Conservation (phyloP, 2,113 vertebrate species). For the Nesoenas mayeri region DNA sequence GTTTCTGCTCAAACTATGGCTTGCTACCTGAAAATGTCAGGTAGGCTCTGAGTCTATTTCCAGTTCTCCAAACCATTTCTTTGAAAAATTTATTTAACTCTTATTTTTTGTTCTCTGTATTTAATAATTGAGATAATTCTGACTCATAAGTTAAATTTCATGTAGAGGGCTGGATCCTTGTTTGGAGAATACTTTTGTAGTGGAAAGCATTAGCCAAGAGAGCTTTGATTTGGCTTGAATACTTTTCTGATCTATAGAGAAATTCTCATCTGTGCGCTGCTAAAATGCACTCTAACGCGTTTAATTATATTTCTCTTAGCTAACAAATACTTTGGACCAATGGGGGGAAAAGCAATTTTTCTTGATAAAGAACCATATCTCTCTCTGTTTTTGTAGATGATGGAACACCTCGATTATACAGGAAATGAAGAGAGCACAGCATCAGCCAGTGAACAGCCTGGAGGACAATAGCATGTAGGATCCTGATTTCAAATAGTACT, state of each 20-base stretch:
- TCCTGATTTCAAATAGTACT: neutral
- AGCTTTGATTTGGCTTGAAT: conserved; percentile 4
- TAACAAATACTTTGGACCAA: conserved; percentile 31
- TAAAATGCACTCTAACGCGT: conserved; percentile 31
- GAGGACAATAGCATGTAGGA: conserved; percentile 53
- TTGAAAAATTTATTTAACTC: neutral
- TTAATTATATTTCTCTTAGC: conserved; percentile 46
- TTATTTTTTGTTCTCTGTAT: neutral
- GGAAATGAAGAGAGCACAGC: conserved; percentile 73
- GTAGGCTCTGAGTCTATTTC: neutral
- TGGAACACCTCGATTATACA: conserved; percentile 74
- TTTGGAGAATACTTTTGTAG: neutral
- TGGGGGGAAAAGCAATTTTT: neutral
- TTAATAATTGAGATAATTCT: neutral
- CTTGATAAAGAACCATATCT: neutral
- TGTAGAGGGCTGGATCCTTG: neutral
- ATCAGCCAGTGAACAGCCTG: conserved; percentile 49
- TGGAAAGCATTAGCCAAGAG: neutral
- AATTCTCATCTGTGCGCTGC: conserved; percentile 23
- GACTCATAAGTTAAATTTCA: neutral
- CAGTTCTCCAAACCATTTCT: neutral
- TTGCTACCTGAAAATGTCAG: neutral
- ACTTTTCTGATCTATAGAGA: neutral
- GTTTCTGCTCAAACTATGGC: neutral
- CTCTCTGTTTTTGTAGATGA: conserved; percentile 58